Conservation (phyloP, 2,113 vertebrate species). For the Xerus inauris region DNA sequence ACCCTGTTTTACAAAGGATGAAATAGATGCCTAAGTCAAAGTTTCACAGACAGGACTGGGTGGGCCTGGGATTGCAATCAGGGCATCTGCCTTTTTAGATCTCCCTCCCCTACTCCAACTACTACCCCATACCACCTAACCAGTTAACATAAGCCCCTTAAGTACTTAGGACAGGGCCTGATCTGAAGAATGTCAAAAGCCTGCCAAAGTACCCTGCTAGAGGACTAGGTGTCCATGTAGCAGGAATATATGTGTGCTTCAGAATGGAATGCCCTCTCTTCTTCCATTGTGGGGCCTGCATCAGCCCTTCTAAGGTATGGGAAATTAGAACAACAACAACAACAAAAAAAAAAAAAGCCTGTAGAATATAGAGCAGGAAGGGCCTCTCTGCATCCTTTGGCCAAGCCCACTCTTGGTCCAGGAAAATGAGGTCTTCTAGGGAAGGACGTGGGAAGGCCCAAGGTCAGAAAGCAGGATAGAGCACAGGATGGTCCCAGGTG, state of each 20-base stretch:
- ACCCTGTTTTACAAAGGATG: not conserved
- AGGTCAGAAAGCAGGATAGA: not conserved
- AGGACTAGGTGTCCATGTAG: not conserved
- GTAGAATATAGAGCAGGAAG: not conserved
- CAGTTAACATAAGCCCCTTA: not conserved
- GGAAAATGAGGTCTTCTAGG: not conserved
- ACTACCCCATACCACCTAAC: not conserved
- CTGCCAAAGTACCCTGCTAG: not conserved
- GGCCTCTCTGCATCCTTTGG: not conserved
- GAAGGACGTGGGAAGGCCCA: not conserved
- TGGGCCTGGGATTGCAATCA: not conserved
- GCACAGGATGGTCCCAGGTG: not conserved
- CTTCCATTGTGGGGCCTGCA: not conserved
- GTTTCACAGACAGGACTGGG: not conserved
- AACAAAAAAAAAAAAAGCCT: not conserved
- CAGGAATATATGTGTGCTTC: not conserved
- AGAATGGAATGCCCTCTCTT: not conserved
- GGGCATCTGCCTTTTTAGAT: not conserved
- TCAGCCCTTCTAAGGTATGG: not conserved
- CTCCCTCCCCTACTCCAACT: accelerated
- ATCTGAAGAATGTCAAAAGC: not conserved
- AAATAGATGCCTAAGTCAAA: not conserved
- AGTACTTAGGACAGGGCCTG: not conserved
- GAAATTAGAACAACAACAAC: constrained; percentile 5
- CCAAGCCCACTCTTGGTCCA: not conserved